A percentile compares a stretch with the other conserved stretches of the same genome.
Evolutionary conservation across 2,888 invertebrate genomes (phyloP).

Genomic region (Protodeltote pygarga): DNA sequence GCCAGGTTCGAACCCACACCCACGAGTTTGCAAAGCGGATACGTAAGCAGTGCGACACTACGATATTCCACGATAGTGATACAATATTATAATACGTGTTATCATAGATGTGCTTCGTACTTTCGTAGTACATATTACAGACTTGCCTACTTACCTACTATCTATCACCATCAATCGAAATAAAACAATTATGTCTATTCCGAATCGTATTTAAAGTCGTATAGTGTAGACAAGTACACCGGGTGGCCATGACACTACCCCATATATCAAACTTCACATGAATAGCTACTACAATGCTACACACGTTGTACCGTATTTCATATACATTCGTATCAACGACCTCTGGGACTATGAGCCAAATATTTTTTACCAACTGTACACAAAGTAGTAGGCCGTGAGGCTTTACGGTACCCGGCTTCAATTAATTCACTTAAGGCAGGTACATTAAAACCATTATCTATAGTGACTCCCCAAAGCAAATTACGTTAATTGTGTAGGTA

Average conservation of each 20-base stretch:
- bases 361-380: conserved; percentile 23
- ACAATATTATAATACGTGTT: too few species aligned
- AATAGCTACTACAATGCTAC: conserved; percentile 52
- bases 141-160: too few species aligned
- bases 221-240: conserved; percentile 48
- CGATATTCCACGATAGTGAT: too few species aligned
- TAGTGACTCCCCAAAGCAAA: conserved; percentile 28
- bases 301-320: conserved; percentile 14
- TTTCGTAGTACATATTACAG: too few species aligned
- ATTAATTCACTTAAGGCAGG: conserved; percentile 41
- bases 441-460: conserved; percentile 42
- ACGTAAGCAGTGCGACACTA: too few species aligned
- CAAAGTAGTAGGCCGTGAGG: conserved; percentile 4
- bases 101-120: too few species aligned
- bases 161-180: too few species aligned
- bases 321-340: conserved; percentile 13
- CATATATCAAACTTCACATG: conserved; percentile 59
- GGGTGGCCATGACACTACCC: conserved; percentile 54
- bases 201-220: conserved; percentile 36
- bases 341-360: conserved; percentile 8
- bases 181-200: conserved; percentile 9
- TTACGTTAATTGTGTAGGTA: conserved; percentile 37
- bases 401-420: conserved; percentile 20
- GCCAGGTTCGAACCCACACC: too few species aligned
- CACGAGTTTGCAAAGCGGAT: too few species aligned